Evolutionary conservation across 30 jellyfish, hydroid and myxozoan genomes (phyloP), one percentile per base, ranked within the genome.

Genomic region (Cassiopea xamachana): DNA sequence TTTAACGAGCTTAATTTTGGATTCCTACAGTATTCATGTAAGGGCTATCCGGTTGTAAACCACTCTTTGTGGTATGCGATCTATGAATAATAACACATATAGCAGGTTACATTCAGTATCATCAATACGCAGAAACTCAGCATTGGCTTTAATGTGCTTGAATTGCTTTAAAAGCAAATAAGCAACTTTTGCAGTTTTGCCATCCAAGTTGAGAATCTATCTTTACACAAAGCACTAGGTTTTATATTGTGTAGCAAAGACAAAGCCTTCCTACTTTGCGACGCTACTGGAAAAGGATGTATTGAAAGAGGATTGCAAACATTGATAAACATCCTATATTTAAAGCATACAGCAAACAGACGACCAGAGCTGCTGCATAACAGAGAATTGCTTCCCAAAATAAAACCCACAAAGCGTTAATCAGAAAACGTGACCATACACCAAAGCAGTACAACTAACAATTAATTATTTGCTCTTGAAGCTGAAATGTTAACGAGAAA

Each of bases 31-130:
- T n/a, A 75, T 75, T 75, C 47, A 75, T 75, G 84, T n/a, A 17
- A 48, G 70, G 46, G 19, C 1, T 13, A 47, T 46, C 71, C 17
- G 71, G 47, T 39, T 46, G 39, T n/a, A 8, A 68, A 49, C 70
- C 46, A 43, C 15, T 78, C 49, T 16, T 78, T 78, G 87, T 78
- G 90, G 74, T 82, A 48, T 49, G 81, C 69, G 16, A 50, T 82
- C 48, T 69, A 82, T 39, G 82, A 82, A 82, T 46, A 64, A 48
- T 46, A 46, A 46, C 48, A 44, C 7, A 48, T 60, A 70, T 46
- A 82, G 90, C 90, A 82, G 90, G 90, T 82, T 2, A 61, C 13
- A 82, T 82, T 82, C 83, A 82, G 46, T 1, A 7, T 82, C 74
- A 64, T 82, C 90, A 82, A 82, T 78, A 15, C 4, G 46, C 15